These are phyloP conservation scores for Catotricha subobsoleta DNA, from an alignment of 2,888 invertebrate species.

Conservation along the genomic window DNA sequence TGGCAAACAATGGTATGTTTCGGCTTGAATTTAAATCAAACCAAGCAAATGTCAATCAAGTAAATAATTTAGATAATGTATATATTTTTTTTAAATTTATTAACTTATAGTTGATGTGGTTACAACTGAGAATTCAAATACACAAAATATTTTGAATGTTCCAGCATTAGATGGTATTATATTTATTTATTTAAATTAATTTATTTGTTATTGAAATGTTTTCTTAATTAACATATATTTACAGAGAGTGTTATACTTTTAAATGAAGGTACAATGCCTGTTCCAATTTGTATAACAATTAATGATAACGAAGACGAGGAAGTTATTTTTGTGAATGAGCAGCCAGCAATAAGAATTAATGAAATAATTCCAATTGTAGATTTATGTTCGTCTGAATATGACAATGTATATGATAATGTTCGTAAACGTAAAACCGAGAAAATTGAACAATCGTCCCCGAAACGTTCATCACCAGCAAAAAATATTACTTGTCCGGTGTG, in stretches of 20 bases:
- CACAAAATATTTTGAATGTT: too few species aligned
- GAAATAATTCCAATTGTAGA: not conserved
- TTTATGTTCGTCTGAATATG: not conserved
- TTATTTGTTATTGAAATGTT: too few species aligned
- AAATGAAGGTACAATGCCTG: not conserved
- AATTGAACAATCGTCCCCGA: not conserved
- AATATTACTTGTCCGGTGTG: constrained; percentile 15
- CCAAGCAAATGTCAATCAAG: not conserved
- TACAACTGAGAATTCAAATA: not conserved
- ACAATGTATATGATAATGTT: not conserved
- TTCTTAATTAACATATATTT: not conserved
- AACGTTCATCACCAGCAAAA: not conserved
- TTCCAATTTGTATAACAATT: not conserved
- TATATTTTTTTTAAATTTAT: not conserved
- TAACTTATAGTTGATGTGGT: not conserved
- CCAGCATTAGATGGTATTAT: too few species aligned
- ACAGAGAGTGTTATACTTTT: not conserved
- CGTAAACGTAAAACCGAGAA: not conserved
- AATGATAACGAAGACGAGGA: constrained; percentile 11
- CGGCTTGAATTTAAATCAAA: not conserved
- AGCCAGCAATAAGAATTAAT: not conserved
- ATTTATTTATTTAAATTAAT: too few species aligned
- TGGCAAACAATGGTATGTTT: not conserved
- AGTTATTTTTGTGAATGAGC: constrained; percentile 1
- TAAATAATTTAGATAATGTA: not conserved